These are phyloP conservation scores for Papilio aristodemus DNA, from an alignment of 1,140 invertebrate genomes.

Conservation along the genomic window DNA sequence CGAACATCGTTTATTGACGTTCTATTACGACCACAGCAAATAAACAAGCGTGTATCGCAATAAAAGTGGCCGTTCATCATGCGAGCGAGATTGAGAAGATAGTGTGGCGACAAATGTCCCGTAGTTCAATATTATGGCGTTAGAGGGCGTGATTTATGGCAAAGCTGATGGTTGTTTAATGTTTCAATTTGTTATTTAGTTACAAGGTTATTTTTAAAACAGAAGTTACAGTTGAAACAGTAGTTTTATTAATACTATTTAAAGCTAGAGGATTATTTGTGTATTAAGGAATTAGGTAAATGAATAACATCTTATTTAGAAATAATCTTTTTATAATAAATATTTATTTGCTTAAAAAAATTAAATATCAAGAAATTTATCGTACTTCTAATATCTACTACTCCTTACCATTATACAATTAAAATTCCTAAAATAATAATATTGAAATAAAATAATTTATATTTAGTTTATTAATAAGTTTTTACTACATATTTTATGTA, in stretches of 20 bases:
- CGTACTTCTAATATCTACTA: too few species aligned
- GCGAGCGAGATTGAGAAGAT: constrained; percentile 58
- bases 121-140: constrained; percentile 49
- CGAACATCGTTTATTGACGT: constrained; percentile 59
- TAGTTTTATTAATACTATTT: neutral
- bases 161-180: constrained; percentile 46
- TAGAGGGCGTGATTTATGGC: constrained; percentile 67
- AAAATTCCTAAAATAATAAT: too few species aligned
- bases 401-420: too few species aligned
- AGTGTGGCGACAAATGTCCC: constrained; percentile 54
- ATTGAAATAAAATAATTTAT: too few species aligned
- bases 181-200: constrained; percentile 31
- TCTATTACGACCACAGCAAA: constrained; percentile 60
- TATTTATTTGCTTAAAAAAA: too few species aligned
- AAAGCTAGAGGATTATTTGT: too few species aligned
- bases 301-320: too few species aligned
- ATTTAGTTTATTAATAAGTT: too few species aligned
- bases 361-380: too few species aligned
- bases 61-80: constrained; percentile 65
- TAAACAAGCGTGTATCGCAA: constrained; percentile 58
- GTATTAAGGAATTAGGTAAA: neutral
- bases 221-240: neutral
- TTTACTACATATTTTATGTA: too few species aligned
- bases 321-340: too few species aligned
- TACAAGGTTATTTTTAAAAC: constrained; percentile 10